Conservation (phyloP, 2,113 vertebrate species). For the Amphiprion ocellaris region DNA sequence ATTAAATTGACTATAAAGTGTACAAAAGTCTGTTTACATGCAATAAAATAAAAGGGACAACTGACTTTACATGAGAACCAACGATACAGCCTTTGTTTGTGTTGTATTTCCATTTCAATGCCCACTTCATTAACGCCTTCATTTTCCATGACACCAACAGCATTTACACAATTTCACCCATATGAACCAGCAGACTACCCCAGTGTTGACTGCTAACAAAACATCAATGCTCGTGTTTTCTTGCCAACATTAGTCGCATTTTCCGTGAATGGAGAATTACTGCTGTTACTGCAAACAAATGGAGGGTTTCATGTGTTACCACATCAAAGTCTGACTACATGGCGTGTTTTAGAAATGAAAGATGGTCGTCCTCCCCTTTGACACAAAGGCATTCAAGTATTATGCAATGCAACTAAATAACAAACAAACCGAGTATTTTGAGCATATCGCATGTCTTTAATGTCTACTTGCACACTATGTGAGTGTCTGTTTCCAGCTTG, state of each 20-base stretch:
- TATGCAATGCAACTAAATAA: too few species aligned
- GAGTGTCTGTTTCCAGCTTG: too few species aligned
- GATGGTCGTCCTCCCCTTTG: neutral
- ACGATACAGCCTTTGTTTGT: neutral
- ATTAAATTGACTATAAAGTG: neutral
- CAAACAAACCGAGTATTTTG: too few species aligned
- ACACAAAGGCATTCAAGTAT: neutral
- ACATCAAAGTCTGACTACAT: neutral
- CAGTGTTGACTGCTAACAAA: conserved; percentile 54
- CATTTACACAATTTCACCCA: neutral
- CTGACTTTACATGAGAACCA: neutral
- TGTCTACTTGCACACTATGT: too few species aligned
- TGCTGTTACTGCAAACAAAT: conserved; percentile 39
- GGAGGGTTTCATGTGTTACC: neutral
- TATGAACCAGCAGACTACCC: conserved; percentile 14
- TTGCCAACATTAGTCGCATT: conserved; percentile 15
- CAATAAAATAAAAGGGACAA: conserved; percentile 3
- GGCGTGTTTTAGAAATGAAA: neutral
- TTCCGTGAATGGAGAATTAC: conserved; percentile 52
- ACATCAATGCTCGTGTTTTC: conserved; percentile 15
- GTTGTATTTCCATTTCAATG: neutral
- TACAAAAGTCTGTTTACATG: conserved; percentile 30
- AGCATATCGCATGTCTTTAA: too few species aligned
- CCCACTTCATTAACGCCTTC: neutral
- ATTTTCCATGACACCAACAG: conserved; percentile 21